A percentile compares a stretch with the other conserved stretches of the same genome.
Evolutionary conservation across 2,797 vertebrate genomes (phyloP).

Genomic region (Enteromius anoplus): DNA sequence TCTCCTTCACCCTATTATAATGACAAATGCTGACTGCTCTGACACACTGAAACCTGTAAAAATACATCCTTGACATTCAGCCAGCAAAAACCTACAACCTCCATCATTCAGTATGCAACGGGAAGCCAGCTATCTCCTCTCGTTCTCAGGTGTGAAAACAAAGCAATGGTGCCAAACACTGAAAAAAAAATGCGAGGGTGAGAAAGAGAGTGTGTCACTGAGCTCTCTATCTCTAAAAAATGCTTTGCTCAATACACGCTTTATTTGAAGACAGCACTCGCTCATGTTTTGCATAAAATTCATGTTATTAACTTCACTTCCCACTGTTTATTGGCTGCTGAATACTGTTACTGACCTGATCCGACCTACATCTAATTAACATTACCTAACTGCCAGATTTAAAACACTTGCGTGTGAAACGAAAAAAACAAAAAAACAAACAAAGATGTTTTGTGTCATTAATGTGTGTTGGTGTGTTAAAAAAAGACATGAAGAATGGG

Average conservation of each 20-base stretch:
- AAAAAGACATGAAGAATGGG: neutral
- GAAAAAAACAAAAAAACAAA: neutral
- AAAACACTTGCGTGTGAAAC: neutral
- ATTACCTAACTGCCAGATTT: neutral
- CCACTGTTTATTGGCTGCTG: neutral
- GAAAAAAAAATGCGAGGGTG: constrained; percentile 44
- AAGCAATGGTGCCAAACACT: constrained; percentile 31
- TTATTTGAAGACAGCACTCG: neutral
- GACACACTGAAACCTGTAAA: constrained; percentile 10
- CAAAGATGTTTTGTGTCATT: neutral
- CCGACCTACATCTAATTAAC: constrained; percentile 2
- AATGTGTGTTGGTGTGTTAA: neutral
- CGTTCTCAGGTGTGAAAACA: constrained; percentile 19
- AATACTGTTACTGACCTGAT: neutral
- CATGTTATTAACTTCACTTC: neutral
- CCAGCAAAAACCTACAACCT: constrained; percentile 12
- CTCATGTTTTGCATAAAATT: neutral
- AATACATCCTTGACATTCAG: constrained; percentile 20
- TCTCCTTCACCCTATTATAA: constrained; percentile 1
- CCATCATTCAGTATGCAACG: neutral
- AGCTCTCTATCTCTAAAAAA: constrained; percentile 17
- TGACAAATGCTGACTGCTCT: constrained; percentile 27
- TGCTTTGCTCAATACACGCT: neutral
- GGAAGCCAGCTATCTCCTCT: neutral
- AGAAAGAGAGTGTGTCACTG: neutral